phyloP scores from a whole-genome alignment of 1,140 invertebrate genomes.

The Babylonia areolata region DNA sequence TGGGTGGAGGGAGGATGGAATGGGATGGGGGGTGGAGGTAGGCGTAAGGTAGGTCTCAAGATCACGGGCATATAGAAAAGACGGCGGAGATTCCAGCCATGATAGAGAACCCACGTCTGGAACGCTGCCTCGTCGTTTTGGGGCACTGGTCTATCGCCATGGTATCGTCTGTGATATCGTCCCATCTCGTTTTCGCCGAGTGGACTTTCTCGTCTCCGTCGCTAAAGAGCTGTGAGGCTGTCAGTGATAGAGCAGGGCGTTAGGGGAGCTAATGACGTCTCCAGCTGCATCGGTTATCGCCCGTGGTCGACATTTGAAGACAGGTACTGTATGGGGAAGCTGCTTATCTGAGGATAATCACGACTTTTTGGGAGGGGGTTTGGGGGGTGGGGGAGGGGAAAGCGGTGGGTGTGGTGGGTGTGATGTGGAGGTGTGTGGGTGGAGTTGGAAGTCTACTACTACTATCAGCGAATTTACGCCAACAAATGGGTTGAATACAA shows the following conservation, averaged over 20 bases:
- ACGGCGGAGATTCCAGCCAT: background rate
- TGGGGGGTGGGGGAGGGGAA: background rate
- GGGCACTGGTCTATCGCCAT: conserved; percentile 15
- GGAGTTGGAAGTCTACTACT: background rate
- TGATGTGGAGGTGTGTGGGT: background rate
- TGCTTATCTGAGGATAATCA: conserved; percentile 4
- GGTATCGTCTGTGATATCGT: background rate
- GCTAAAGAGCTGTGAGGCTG: conserved; percentile 33
- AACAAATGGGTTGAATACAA: background rate
- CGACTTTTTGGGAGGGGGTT: background rate
- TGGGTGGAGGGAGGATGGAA: background rate
- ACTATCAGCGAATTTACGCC: background rate
- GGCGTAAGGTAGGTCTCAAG: background rate
- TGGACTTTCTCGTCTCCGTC: conserved; percentile 3
- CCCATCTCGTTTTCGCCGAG: background rate
- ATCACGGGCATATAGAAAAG: background rate
- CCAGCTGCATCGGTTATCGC: conserved; percentile 29
- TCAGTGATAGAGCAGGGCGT: conserved; percentile 21
- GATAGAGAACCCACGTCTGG: background rate
- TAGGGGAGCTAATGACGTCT: conserved; percentile 26
- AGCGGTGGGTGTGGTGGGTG: background rate
- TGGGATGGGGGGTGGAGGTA: background rate
- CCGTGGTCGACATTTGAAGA: conserved; percentile 28
- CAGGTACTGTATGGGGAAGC: conserved; percentile 12
- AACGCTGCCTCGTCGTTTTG: conserved; percentile 1